These are phyloP conservation scores for Campoplex nolae DNA, from an alignment of 2,888 invertebrate genomes.

Conservation along the genomic window DNA sequence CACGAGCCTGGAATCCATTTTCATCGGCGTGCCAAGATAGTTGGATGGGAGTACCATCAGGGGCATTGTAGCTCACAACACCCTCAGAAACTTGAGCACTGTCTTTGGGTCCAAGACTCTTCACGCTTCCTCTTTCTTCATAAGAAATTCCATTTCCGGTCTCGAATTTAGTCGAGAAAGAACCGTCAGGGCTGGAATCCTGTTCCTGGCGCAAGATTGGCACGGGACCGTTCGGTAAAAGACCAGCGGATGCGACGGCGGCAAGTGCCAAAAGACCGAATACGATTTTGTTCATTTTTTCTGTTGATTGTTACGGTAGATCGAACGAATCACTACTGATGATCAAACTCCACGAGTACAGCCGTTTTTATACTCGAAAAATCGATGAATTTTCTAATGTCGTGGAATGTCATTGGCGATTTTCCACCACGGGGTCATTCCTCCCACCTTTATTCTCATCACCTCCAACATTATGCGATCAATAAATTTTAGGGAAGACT, in stretches of 20 bases:
- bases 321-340: conserved; percentile 62
- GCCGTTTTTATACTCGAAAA: conserved; percentile 55
- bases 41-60: conserved; percentile 70
- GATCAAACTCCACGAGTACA: conserved; percentile 10
- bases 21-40: conserved; percentile 67
- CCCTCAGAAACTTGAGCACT: conserved; percentile 52
- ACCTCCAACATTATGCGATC: background rate
- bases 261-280: conserved; percentile 61
- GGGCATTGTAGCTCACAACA: conserved; percentile 57
- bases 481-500: background rate
- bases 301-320: conserved; percentile 27
- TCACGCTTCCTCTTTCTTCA: conserved; percentile 61
- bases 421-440: background rate
- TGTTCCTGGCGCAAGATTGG: conserved; percentile 68
- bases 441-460: conserved; percentile 37
- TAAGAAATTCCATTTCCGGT: conserved; percentile 69
- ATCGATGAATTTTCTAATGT: conserved; percentile 28
- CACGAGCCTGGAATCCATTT: conserved; percentile 65
- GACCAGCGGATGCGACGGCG: conserved; percentile 63
- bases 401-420: background rate
- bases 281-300: conserved; percentile 53
- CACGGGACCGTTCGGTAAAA: conserved; percentile 55
- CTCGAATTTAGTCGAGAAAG: conserved; percentile 64
- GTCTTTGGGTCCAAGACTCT: conserved; percentile 48
- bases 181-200: conserved; percentile 68